Conservation (phyloP, 2,797 vertebrate species). For the Sebastes kiyomatsui region DNA sequence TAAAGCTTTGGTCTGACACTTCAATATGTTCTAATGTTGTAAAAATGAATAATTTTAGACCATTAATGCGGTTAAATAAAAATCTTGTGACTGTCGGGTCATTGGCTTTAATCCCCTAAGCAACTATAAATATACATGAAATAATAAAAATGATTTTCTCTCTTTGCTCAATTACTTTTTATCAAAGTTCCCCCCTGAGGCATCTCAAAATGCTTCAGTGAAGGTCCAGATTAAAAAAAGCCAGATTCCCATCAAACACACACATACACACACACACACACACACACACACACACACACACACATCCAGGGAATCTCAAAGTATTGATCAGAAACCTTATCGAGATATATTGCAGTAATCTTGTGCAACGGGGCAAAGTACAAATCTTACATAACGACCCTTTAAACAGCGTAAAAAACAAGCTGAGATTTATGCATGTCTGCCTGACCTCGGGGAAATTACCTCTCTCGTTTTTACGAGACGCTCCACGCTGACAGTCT, state of each 20-base stretch:
- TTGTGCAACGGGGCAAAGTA: neutral
- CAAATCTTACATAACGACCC: slow-evolving; percentile 34
- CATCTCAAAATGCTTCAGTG: neutral
- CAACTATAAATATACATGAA: neutral
- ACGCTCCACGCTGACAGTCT: neutral
- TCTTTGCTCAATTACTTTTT: neutral
- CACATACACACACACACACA: no score
- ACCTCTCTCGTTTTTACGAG: slow-evolving; percentile 3
- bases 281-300: no score
- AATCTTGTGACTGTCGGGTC: neutral
- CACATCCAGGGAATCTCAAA: neutral
- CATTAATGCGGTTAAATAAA: neutral
- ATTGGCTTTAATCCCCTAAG: neutral
- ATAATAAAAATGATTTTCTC: neutral
- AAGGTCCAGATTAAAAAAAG: neutral
- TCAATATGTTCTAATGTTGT: neutral
- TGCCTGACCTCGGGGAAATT: neutral
- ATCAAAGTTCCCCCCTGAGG: neutral
- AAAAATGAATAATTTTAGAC: neutral
- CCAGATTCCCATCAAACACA: neutral
- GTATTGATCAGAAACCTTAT: slow-evolving; percentile 11
- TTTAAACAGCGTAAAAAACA: slow-evolving; percentile 29
- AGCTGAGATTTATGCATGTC: slow-evolving; percentile 16
- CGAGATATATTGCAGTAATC: neutral
- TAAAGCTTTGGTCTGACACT: neutral